Evolutionary conservation across 2,888 invertebrate species (phyloP).

Genomic region (Glyphotaelius pellucidus): DNA sequence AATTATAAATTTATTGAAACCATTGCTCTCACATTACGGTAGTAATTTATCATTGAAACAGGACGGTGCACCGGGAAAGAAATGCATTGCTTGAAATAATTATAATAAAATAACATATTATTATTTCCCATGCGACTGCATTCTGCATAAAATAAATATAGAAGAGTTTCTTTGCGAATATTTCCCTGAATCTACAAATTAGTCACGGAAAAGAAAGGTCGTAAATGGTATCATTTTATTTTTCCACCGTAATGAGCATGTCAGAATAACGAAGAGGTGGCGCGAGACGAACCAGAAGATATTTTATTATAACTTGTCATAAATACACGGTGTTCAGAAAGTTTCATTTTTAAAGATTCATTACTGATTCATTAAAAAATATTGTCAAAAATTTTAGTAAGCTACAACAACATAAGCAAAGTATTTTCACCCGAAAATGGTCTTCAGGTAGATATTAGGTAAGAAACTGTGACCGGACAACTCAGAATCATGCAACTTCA

Average conservation of each 20-base stretch:
- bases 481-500: too few species aligned
- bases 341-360: too few species aligned
- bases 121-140: slow-evolving; percentile 23
- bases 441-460: neutral
- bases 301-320: slow-evolving; percentile 21
- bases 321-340: neutral
- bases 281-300: slow-evolving; percentile 46
- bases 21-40: neutral
- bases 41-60: neutral
- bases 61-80: neutral
- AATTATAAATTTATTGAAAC: neutral
- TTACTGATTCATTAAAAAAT: neutral
- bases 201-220: neutral
- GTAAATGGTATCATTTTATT: slow-evolving; percentile 2
- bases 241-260: slow-evolving; percentile 2
- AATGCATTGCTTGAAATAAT: slow-evolving; percentile 21
- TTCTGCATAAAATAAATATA: slow-evolving; percentile 31
- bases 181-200: slow-evolving; percentile 19
- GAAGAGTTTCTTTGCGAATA: neutral
- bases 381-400: neutral
- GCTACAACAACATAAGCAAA: neutral
- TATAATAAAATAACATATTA: slow-evolving; percentile 33
- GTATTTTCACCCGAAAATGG: neutral
- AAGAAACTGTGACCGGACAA: too few species aligned
- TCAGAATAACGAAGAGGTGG: slow-evolving; percentile 26